A percentile compares a stretch with the other conserved stretches of the same genome.
phyloP scores from a whole-genome alignment of 2,797 vertebrate species.

The Ptychadena robeensis region DNA sequence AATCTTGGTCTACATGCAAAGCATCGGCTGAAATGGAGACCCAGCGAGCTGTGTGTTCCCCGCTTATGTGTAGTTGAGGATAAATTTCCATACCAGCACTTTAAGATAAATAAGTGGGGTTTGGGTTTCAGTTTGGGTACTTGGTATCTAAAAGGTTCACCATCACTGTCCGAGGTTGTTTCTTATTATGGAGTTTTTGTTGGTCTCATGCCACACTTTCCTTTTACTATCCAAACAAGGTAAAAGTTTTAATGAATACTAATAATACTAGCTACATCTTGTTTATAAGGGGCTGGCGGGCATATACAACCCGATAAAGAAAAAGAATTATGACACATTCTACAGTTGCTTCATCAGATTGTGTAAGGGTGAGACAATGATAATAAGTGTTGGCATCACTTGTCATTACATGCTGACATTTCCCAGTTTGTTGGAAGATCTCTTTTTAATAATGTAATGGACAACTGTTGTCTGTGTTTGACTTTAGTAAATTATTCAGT shows the following conservation, averaged over 20 bases:
- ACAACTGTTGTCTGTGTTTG: not conserved
- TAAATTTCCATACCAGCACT: no score
- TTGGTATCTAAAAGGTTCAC: no score
- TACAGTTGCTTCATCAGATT: not conserved
- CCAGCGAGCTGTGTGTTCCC: no score
- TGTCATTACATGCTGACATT: not conserved
- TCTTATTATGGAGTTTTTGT: no score
- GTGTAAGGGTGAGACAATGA: not conserved
- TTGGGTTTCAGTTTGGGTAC: no score
- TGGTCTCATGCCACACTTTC: no score
- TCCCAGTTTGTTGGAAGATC: not conserved
- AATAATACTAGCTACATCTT: not conserved
- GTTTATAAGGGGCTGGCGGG: not conserved
- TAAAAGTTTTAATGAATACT: not conserved
- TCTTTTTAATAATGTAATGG: not conserved
- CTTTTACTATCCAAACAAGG: no score
- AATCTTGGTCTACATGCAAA: no score
- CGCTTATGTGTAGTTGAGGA: no score
- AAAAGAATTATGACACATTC: not conserved
- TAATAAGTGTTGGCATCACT: not conserved
- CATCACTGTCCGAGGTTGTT: no score
- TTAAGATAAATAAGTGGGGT: no score
- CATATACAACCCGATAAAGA: not conserved
- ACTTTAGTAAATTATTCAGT: not conserved
- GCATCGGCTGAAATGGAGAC: no score